Conservation (phyloP, 2,797 vertebrate species). For the Acropternis orthonyx region DNA sequence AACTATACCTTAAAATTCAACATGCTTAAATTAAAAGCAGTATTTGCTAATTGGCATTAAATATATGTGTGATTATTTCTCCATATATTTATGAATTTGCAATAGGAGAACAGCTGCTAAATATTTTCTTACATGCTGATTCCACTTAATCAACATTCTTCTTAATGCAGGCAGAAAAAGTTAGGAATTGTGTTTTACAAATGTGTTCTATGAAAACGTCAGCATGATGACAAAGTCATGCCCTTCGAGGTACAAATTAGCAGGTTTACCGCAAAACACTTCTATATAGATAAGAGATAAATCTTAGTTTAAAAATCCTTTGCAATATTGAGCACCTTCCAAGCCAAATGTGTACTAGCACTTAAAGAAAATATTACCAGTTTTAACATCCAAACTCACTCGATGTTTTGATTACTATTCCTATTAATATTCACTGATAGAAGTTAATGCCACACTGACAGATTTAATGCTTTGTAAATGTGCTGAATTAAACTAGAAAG, state of each 20-base stretch:
- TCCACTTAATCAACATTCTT: conserved; percentile 47
- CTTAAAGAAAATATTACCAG: conserved; percentile 68
- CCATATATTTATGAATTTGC: conserved; percentile 66
- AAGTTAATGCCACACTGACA: conserved; percentile 66
- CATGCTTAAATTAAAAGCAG: conserved; percentile 67
- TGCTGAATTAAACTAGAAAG: conserved; percentile 68
- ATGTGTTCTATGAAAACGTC: conserved; percentile 39
- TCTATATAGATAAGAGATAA: conserved; percentile 23
- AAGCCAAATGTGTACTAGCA: conserved; percentile 47
- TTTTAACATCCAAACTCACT: conserved; percentile 60
- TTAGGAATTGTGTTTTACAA: conserved; percentile 16
- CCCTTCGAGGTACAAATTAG: conserved; percentile 40
- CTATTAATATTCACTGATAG: conserved; percentile 68
- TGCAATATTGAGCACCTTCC: conserved; percentile 20
- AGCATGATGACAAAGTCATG: conserved; percentile 21
- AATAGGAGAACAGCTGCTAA: conserved; percentile 53
- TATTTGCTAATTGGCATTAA: conserved; percentile 70
- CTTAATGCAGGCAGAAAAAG: conserved; percentile 27
- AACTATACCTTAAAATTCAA: conserved; percentile 26
- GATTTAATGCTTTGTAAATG: conserved; percentile 73
- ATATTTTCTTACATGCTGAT: conserved; percentile 64
- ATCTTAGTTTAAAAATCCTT: conserved; percentile 15
- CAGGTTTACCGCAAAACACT: conserved; percentile 1
- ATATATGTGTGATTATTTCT: conserved; percentile 67
- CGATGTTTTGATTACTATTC: conserved; percentile 69